Evolutionary conservation across 1,140 invertebrate genomes (phyloP), one percentile per base, ranked within the genome.

Genomic region (Papilio xuthus): DNA sequence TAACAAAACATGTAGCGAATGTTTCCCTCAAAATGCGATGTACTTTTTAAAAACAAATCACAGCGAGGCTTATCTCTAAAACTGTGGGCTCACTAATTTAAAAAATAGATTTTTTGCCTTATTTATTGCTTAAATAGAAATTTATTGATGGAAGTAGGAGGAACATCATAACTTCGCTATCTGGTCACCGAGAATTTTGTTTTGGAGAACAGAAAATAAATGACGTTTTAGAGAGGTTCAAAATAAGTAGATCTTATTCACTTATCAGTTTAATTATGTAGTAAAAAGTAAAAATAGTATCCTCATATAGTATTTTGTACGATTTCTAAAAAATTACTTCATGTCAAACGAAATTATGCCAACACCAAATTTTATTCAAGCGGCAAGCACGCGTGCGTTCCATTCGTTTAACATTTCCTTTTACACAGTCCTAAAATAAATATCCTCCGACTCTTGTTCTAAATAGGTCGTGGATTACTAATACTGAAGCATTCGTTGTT

Each of bases 361-460:
- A 72, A 72, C 41, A 42, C 23, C 71, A 73, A 73, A 73, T 73
- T 73, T 47, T 73, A 47, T 73, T 73, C 71, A 44, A 73, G 42
- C 71, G 20, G 71, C 37, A 73, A 26, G 42, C 71, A 73, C 42
- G 71, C 71, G 4, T 15, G 71, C 71, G 71, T 73, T 73, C 71
- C 20, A 26, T 73, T 47, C 41, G 71, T 73, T 73, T 44, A 42
- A 44, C 23, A 44, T 73, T 73, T 47, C 71, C 71, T 73, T 73
- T 73, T 73, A 50, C 41, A 73, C 71, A 47, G 13, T 73, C 37
- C 71, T 73, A 73, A 73, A 73, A 73, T 73, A 73, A 73, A 73
- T 47, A 47, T 73, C 37, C 71, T 73, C 71, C 42, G 37, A 10
- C 23, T 73, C 71, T 44, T 47, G 41, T 42, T 73, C 41, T 73